These are phyloP conservation scores for Merluccius polli DNA, from an alignment of 2,797 vertebrate genomes.

Conservation along the genomic window DNA sequence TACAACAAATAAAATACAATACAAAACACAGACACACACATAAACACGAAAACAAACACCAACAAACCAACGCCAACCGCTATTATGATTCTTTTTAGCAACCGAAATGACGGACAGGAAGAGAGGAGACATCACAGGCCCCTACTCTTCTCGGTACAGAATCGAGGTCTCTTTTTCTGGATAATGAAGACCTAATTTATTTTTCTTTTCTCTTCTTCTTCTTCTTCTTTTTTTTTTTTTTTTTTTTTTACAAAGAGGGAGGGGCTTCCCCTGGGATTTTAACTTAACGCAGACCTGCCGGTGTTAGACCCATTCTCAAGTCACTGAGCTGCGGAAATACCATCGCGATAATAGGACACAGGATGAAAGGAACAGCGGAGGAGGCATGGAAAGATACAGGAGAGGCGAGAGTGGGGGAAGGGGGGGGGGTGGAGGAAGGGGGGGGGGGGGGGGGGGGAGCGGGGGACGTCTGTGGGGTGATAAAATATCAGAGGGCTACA, in stretches of 20 bases:
- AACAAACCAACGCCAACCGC: background rate
- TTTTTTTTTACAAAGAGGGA: background rate
- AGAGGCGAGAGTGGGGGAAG: background rate
- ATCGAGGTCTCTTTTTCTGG: background rate
- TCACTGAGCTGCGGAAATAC: background rate
- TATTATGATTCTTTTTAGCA: background rate
- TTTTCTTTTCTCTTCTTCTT: background rate
- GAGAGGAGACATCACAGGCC: background rate
- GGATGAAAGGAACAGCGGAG: background rate
- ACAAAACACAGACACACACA: background rate
- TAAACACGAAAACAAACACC: background rate
- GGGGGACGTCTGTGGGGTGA: conserved; percentile 53
- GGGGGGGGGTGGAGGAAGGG: conserved; percentile 21
- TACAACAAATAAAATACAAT: background rate
- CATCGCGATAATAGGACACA: background rate
- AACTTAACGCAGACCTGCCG: background rate
- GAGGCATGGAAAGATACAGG: background rate
- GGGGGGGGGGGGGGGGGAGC: conserved; percentile 18
- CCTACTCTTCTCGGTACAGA: background rate
- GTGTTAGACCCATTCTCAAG: background rate
- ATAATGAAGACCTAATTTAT: conserved; percentile 5
- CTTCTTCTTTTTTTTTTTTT: background rate
- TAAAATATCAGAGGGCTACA: conserved; percentile 53
- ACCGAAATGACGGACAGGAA: background rate
- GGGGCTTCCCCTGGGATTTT: background rate